Conservation (phyloP, 2,797 vertebrate genomes). For the Corythornis leucogaster region DNA sequence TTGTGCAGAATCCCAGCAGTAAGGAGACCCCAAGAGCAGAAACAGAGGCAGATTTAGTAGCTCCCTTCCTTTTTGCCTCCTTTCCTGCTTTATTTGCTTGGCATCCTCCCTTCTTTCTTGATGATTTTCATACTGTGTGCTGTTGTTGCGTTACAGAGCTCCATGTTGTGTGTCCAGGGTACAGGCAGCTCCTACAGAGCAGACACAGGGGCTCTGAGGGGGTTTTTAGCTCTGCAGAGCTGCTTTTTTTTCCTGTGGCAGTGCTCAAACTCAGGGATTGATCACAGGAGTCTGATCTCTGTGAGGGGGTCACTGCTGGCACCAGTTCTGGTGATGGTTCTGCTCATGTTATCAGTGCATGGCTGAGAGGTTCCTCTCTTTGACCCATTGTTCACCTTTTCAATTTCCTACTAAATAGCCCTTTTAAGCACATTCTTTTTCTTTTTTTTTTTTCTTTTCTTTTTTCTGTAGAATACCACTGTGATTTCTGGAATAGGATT, state of each 20-base stretch:
- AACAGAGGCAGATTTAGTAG: not conserved
- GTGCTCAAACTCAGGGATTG: not conserved
- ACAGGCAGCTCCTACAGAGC: not conserved
- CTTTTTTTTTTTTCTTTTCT: no score
- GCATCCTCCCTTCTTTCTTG: not conserved
- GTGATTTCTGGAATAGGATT: no score
- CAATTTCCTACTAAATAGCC: no score
- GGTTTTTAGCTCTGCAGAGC: not conserved
- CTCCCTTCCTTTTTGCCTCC: not conserved
- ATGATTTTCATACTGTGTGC: not conserved
- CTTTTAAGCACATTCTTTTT: no score
- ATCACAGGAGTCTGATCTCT: not conserved
- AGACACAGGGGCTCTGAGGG: not conserved
- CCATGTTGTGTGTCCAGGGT: fast-evolving
- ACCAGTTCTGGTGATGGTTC: not conserved
- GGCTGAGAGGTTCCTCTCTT: not conserved
- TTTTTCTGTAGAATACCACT: no score
- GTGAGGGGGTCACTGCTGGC: not conserved
- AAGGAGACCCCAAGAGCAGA: not conserved
- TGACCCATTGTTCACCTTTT: not conserved
- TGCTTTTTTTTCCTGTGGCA: not conserved
- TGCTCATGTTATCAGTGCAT: not conserved
- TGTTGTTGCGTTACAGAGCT: not conserved
- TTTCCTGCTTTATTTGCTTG: not conserved
- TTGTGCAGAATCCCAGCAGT: not conserved